These are phyloP conservation scores for Heteromyza rotundicornis DNA, from an alignment of 2,888 invertebrate genomes.

Conservation along the genomic window DNA sequence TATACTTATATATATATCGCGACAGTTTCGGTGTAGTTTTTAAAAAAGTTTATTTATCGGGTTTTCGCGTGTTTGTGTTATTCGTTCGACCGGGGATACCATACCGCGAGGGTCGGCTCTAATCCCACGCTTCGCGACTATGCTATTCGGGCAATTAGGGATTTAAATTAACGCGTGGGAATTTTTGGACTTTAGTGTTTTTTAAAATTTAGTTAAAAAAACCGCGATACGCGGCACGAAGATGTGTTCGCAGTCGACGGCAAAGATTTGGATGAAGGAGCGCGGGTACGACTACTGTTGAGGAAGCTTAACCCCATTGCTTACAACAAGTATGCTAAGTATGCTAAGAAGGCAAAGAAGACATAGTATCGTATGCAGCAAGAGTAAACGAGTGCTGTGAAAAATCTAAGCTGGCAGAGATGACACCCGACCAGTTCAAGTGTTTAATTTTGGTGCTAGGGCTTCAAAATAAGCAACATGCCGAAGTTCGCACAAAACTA, in stretches of 20 bases:
- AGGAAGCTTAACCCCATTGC: constrained; percentile 15
- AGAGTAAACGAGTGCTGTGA: constrained; percentile 5
- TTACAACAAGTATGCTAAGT: neutral
- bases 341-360: constrained; percentile 13
- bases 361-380: constrained; percentile 18
- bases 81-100: too few species aligned
- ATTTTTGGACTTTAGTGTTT: too few species aligned
- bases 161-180: too few species aligned
- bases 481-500: neutral
- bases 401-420: neutral
- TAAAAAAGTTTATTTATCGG: too few species aligned
- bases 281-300: constrained; percentile 17
- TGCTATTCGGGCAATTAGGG: too few species aligned
- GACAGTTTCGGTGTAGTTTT: too few species aligned
- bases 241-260: constrained; percentile 14
- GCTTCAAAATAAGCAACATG: neutral
- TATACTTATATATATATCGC: too few species aligned
- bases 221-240: constrained; percentile 8
- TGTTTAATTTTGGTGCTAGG: neutral
- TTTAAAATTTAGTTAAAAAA: too few species aligned
- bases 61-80: too few species aligned
- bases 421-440: neutral
- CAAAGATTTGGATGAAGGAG: constrained; percentile 13
- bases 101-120: too few species aligned
- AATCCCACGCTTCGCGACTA: too few species aligned